Evolutionary conservation across 2,797 vertebrate species (phyloP).

Genomic region (Pangasius krempfi): DNA sequence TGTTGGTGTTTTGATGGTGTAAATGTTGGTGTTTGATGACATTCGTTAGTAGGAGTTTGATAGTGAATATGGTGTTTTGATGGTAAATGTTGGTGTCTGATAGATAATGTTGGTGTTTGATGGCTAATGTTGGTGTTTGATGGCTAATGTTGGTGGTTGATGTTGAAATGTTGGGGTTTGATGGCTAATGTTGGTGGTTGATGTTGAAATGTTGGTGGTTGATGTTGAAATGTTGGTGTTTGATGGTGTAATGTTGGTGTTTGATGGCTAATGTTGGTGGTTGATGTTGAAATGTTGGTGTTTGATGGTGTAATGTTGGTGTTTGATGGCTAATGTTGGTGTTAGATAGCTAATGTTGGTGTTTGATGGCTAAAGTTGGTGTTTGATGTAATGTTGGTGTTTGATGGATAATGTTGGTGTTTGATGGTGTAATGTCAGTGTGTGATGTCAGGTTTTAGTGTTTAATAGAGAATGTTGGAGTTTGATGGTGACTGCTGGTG

Average conservation of each 20-base stretch:
- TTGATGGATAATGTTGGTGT: background rate
- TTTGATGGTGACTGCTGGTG: background rate
- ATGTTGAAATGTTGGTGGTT: background rate
- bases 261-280: background rate
- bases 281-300: background rate
- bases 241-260: background rate
- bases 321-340: background rate
- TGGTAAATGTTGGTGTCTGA: background rate
- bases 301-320: background rate
- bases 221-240: background rate
- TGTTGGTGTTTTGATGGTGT: background rate
- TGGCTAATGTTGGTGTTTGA: background rate
- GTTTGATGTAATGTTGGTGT: background rate
- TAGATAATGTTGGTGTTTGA: background rate
- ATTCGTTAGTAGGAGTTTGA: too few relatives aligned
- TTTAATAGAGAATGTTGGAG: background rate
- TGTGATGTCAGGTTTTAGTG: background rate
- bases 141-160: background rate
- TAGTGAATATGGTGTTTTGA: background rate
- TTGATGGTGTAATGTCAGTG: background rate
- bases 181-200: background rate
- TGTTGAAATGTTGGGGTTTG: background rate
- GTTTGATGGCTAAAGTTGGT: background rate
- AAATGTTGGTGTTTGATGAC: too few relatives aligned
- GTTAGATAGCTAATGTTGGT: background rate